phyloP scores from a whole-genome alignment of 2,888 invertebrate genomes.

The Troides helena region DNA sequence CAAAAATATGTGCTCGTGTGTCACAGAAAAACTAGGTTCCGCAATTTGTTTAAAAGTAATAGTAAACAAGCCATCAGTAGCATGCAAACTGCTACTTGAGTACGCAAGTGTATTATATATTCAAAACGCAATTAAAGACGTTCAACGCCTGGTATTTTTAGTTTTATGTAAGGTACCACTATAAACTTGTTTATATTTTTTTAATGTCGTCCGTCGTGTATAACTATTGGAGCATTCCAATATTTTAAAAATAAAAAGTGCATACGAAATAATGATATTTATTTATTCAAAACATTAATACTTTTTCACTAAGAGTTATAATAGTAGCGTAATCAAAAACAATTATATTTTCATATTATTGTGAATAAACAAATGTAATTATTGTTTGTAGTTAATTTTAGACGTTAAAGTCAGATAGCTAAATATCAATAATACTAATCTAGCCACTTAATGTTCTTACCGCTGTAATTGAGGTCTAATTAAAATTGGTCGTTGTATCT shows the following conservation, averaged over 20 bases:
- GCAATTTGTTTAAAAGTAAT: background rate
- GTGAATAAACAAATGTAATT: too few relatives aligned
- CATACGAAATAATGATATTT: background rate
- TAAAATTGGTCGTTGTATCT: background rate
- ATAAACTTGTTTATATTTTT: slow-evolving; percentile 14
- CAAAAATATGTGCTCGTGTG: too few relatives aligned
- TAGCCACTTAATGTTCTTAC: too few relatives aligned
- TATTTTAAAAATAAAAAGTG: background rate
- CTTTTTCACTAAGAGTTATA: too few relatives aligned
- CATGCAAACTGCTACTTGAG: background rate
- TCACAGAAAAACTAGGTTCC: too few relatives aligned
- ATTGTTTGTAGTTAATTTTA: too few relatives aligned
- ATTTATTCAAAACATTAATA: too few relatives aligned
- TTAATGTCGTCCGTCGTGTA: background rate
- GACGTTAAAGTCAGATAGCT: too few relatives aligned
- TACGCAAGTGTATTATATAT: background rate
- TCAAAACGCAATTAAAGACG: background rate
- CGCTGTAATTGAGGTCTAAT: too few relatives aligned
- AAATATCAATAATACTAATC: too few relatives aligned
- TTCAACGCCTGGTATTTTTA: slow-evolving; percentile 6
- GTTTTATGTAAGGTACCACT: slow-evolving; percentile 9
- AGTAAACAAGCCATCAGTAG: background rate
- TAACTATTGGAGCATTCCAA: background rate
- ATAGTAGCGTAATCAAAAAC: too few relatives aligned
- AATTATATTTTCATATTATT: too few relatives aligned